Evolutionary conservation across 2,888 invertebrate genomes (phyloP), one percentile per base, ranked within the genome.

Genomic region (Lycaena phlaeas): DNA sequence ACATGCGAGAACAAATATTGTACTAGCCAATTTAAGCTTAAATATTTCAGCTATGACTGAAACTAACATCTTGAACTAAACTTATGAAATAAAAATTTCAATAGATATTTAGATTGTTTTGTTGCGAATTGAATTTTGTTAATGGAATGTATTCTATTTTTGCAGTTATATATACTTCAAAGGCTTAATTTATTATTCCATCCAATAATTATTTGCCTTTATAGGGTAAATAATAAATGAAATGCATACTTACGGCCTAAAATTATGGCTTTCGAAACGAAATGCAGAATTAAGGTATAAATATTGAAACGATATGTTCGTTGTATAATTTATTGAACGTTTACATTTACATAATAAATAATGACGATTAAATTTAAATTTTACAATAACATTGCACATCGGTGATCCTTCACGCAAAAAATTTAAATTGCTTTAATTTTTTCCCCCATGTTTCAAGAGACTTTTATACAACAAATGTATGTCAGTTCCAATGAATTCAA

Each of bases 1-100:
- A 45, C 76, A 75, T 36, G 70, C 54, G 14, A 81, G 43, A 12
- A 77, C 48, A 10, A 77, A 57, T 17, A 79, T 54, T 26, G 66
- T 72, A 12, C 59, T 51, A 4, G 69, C 70, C 3, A 64, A 42
- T 60, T 72, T 78, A 26, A 62, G 54, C 42, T 62, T 71, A 40
- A 77, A 79, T 25, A 70, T 62, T 7, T 61, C 61, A 0, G 54
- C 60, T 10, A 76, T 45, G 2, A 62, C 64, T 10, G 57, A 46
- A n/a, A 54, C 38, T 27, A 68, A 49, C 60, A 62, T 69, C 12
- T 18, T 22, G 9, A 30, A 38, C 55, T n/a, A n/a, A n/a, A n/a
- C n/a, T 22, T 30, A 10, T 11, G 7, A 9, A 18, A 38, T 28
- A 15, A 15, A 22, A 26, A 25, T 14, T 15, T 14, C 15, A 12